Evolutionary conservation across 1,140 invertebrate genomes (phyloP).

Genomic region (Trichoplusia ni): DNA sequence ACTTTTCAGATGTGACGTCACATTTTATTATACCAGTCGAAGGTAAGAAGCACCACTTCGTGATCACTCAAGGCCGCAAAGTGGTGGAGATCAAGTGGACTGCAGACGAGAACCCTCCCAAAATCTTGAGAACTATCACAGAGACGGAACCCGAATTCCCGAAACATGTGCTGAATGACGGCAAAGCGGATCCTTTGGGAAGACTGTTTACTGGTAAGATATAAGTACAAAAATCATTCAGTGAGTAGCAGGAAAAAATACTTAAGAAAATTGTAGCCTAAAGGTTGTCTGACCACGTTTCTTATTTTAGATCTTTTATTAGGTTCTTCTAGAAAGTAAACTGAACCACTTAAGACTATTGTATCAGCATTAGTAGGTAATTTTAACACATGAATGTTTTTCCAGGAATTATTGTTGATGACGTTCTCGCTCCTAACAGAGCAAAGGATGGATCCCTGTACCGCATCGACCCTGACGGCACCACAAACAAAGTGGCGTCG

Average conservation of each 20-base stretch:
- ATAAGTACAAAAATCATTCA: too few relatives aligned
- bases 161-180: constrained; percentile 91
- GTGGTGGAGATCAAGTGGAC: constrained; percentile 86
- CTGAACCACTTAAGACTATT: too few relatives aligned
- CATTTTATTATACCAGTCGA: constrained; percentile 87
- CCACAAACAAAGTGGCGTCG: constrained; percentile 59
- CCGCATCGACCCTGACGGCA: constrained; percentile 76
- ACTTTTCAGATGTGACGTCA: constrained; percentile 73
- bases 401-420: too few relatives aligned
- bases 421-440: too few relatives aligned
- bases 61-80: constrained; percentile 84
- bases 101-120: constrained; percentile 83
- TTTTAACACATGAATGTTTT: too few relatives aligned
- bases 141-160: constrained; percentile 84
- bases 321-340: too few relatives aligned
- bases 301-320: too few relatives aligned
- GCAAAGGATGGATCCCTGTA: constrained; percentile 84
- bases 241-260: too few relatives aligned
- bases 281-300: too few relatives aligned
- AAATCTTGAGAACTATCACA: constrained; percentile 76
- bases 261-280: too few relatives aligned
- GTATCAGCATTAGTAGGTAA: too few relatives aligned
- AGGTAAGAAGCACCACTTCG: constrained; percentile 83
- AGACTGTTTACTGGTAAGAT: constrained; percentile 90
- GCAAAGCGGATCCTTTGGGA: constrained; percentile 91